Base-by-base conservation (phyloP, 2,888 invertebrate genomes). In the Clistopyga incitator region DNA sequence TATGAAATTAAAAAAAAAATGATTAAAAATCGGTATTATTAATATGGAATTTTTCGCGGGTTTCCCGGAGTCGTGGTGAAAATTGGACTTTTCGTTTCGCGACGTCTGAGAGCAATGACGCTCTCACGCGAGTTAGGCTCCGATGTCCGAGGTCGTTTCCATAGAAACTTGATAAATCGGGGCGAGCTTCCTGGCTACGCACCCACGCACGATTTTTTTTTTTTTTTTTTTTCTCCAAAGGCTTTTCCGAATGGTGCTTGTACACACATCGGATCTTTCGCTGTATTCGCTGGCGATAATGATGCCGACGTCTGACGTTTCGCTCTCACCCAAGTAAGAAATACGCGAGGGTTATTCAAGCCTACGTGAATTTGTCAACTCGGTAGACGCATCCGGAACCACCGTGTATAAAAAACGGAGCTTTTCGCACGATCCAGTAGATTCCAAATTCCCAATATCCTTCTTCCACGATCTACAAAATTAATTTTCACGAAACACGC, bases 111-210 rank as follows among this genome's bases (percentile, higher is more conserved):
- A 64, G 38, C 38, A 6, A 64, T 10, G 11, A 13, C 38, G 64
- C 64, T 38, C 34, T 34, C 61, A 38, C 34, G 42, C 18, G 64
- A 11, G 64, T 64, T 38, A 20, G 42, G 20, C 64, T 18, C 18
- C 10, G 38, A 29, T 18, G 78, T 23, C 59, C 78, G 67, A 82
- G 82, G 75, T 79, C 78, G 78, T 82, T 78, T 75, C 82, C 78
- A 82, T 68, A 71, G 78, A 61, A 75, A 78, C 82, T 79, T 76
- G 70, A 71, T 67, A 38, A 64, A 71, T 79, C 34, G 75, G 34
- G 50, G 42, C 29, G 38, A 70, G 45, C 47, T 78, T 78, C 18
- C 42, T 68, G 52, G 42, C 13, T 42, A 59, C 23, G 45, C 81
- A 23, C 52, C 67, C 70, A 50, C 56, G 61, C 68, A 23, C 34